Percentiles rank a stretch among this genome's conserved stretches.
Conservation (phyloP, 2,888 invertebrate species). For the Caenorhabditis sp. region DNA sequence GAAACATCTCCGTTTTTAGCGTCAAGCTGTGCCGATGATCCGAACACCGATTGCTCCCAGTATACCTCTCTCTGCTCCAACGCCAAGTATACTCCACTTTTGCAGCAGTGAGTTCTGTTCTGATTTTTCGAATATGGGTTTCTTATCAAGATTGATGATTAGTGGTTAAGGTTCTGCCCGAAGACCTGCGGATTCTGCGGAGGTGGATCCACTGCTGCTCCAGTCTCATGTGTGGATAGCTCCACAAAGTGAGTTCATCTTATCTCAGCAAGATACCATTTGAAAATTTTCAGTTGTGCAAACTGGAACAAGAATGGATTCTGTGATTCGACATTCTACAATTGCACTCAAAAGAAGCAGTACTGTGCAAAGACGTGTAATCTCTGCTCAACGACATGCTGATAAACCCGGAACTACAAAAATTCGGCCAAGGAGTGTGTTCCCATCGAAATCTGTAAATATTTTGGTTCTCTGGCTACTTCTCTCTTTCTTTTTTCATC, state of each 20-base stretch:
- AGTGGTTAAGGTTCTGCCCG: slow-evolving; percentile 46
- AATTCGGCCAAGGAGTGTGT: slow-evolving; percentile 31
- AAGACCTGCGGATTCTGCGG: slow-evolving; percentile 64
- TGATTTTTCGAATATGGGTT: no score
- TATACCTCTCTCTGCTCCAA: slow-evolving; percentile 49
- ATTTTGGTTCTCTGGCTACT: slow-evolving; percentile 55
- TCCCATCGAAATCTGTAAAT: slow-evolving; percentile 58
- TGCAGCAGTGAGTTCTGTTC: slow-evolving; percentile 40
- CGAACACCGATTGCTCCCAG: slow-evolving; percentile 56
- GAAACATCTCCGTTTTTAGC: slow-evolving; percentile 23
- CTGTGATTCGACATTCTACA: slow-evolving; percentile 54
- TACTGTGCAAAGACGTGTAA: slow-evolving; percentile 58
- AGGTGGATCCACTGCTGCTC: slow-evolving; percentile 46
- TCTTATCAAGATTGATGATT: background rate
- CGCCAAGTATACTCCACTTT: slow-evolving; percentile 53
- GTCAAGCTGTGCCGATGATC: slow-evolving; percentile 58
- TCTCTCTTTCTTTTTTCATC: slow-evolving; percentile 45
- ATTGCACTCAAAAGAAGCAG: slow-evolving; percentile 45
- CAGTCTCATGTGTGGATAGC: slow-evolving; percentile 51
- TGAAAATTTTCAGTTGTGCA: slow-evolving; percentile 37
- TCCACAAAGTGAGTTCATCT: slow-evolving; percentile 43
- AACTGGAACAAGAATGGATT: slow-evolving; percentile 61
- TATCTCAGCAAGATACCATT: no score
- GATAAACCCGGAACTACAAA: slow-evolving; percentile 25
- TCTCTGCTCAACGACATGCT: slow-evolving; percentile 44